phyloP scores from a whole-genome alignment of 2,888 invertebrate species.

The Conistra vaccinii region DNA sequence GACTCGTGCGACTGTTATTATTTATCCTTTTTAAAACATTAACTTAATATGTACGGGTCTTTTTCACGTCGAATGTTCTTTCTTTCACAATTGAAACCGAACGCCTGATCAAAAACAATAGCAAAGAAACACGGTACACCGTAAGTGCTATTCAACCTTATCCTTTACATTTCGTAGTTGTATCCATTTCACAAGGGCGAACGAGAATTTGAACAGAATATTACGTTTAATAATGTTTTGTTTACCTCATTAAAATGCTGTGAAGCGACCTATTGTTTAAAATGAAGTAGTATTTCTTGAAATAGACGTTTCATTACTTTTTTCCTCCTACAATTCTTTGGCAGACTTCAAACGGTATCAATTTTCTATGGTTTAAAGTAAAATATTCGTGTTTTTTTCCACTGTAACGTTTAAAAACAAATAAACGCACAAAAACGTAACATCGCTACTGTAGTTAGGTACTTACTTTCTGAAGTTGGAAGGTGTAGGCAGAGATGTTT shows the following conservation, averaged over 20 bases:
- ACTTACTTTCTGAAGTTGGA: neutral
- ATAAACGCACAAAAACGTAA: neutral
- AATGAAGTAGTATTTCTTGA: constrained; percentile 26
- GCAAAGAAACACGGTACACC: constrained; percentile 50
- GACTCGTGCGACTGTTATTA: no score
- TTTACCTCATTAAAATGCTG: constrained; percentile 8
- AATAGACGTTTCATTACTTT: neutral
- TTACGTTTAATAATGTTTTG: constrained; percentile 9
- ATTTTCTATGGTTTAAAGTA: neutral
- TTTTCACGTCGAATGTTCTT: neutral
- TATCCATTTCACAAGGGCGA: neutral
- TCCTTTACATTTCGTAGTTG: constrained; percentile 3
- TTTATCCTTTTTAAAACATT: no score
- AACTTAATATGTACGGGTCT: neutral
- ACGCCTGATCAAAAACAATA: constrained; percentile 56
- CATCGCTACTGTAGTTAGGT: neutral
- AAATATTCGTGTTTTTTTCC: neutral
- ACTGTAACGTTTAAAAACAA: neutral
- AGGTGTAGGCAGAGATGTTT: no score
- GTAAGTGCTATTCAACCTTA: constrained; percentile 28
- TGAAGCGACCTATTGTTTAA: constrained; percentile 6
- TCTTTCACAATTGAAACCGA: neutral
- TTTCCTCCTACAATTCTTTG: neutral
- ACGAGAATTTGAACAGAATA: neutral
- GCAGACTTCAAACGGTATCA: neutral